phyloP scores from a whole-genome alignment of 2,888 invertebrate species.

The Phymatocera aterrima region DNA sequence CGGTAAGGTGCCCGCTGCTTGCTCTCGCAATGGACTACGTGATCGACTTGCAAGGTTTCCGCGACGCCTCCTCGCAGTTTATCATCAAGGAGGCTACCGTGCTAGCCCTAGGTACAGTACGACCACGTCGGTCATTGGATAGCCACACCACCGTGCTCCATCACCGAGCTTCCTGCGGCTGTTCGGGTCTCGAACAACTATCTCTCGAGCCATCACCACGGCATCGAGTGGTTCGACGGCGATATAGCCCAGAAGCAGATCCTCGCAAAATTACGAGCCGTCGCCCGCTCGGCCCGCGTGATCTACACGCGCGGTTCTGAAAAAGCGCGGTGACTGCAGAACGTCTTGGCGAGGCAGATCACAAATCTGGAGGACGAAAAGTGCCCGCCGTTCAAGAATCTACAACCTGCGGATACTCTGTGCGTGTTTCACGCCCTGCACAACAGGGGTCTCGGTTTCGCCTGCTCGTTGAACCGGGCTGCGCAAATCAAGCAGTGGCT shows the following conservation, averaged over 20 bases:
- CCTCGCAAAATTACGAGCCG: background rate
- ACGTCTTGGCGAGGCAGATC: background rate
- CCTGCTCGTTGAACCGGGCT: background rate
- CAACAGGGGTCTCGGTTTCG: background rate
- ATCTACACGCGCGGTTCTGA: constrained; percentile 3
- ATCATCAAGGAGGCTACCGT: too few relatives aligned
- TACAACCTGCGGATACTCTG: background rate
- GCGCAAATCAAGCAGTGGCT: background rate
- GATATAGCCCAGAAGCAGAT: background rate
- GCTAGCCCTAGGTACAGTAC: too few relatives aligned
- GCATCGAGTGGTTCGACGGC: too few relatives aligned
- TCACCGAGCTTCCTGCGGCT: too few relatives aligned
- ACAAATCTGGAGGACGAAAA: background rate
- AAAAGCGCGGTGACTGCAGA: background rate
- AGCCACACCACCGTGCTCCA: too few relatives aligned
- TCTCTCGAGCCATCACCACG: too few relatives aligned
- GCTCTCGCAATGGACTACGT: too few relatives aligned
- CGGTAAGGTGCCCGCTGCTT: too few relatives aligned
- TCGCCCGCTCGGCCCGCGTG: background rate
- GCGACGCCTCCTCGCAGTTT: too few relatives aligned
- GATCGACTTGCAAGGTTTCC: too few relatives aligned
- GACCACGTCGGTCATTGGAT: too few relatives aligned
- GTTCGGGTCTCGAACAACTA: too few relatives aligned
- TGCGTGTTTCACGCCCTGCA: background rate
- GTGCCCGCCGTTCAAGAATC: background rate